phyloP scores from a whole-genome alignment of 2,113 vertebrate genomes.

The Trichechus manatus region DNA sequence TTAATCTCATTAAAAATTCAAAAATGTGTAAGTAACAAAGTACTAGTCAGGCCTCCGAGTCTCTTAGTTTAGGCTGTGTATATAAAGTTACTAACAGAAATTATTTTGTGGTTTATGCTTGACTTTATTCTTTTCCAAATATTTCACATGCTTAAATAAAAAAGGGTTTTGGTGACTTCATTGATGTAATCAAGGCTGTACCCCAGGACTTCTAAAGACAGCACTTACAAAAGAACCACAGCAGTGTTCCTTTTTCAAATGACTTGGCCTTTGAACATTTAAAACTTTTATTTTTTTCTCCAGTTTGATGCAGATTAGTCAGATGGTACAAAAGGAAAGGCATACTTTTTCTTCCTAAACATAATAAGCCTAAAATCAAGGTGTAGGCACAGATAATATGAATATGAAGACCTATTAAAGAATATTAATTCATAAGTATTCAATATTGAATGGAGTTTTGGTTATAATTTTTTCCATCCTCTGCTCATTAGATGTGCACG shows the following conservation, averaged over 20 bases:
- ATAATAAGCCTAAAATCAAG: background rate
- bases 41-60: constrained; percentile 34
- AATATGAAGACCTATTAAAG: background rate
- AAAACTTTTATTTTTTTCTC: constrained; percentile 51
- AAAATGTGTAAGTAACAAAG: constrained; percentile 43
- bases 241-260: constrained; percentile 29
- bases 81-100: constrained; percentile 62
- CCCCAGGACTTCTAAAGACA: constrained; percentile 62
- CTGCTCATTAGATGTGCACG: background rate
- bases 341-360: background rate
- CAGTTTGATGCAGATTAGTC: constrained; percentile 47
- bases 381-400: background rate
- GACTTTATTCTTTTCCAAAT: constrained; percentile 73
- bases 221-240: constrained; percentile 64
- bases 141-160: constrained; percentile 70
- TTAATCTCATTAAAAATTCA: constrained; percentile 60
- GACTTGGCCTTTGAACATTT: constrained; percentile 67
- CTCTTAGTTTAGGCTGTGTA: constrained; percentile 22
- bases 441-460: background rate
- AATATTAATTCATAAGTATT: background rate
- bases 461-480: background rate
- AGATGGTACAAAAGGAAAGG: constrained; percentile 6
- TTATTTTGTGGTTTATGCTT: constrained; percentile 75
- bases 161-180: constrained; percentile 59
- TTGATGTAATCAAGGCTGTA: constrained; percentile 61